Evolutionary conservation across 2,797 vertebrate species (phyloP).

Genomic region (Rhabdophis nuchalis): DNA sequence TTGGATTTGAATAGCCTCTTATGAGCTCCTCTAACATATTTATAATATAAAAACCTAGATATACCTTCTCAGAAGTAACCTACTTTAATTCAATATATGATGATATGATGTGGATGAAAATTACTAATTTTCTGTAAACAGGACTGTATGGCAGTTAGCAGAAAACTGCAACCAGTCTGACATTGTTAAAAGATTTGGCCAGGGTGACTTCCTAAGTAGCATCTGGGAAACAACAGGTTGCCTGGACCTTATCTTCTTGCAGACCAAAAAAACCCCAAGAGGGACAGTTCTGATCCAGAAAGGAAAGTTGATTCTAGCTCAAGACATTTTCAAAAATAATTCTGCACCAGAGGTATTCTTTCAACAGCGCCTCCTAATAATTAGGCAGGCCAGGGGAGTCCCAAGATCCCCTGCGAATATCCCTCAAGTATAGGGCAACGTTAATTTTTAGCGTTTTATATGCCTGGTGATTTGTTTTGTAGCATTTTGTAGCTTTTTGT

Average conservation of each 20-base stretch:
- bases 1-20: background rate
- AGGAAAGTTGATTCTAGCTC: background rate
- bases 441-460: background rate
- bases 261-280: background rate
- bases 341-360: background rate
- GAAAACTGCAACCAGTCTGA: background rate
- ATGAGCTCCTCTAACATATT: background rate
- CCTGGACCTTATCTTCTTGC: background rate
- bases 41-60: background rate
- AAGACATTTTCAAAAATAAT: background rate
- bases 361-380: background rate
- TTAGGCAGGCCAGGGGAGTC: background rate
- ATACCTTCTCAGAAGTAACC: background rate
- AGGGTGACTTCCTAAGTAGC: background rate
- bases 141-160: background rate
- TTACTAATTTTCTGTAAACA: background rate
- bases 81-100: background rate
- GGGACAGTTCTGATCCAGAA: background rate
- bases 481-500: background rate
- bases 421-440: background rate
- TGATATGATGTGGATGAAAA: background rate
- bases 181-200: background rate
- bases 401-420: background rate
- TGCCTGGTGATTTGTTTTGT: background rate
- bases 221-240: background rate